Evolutionary conservation across 2,797 vertebrate genomes (phyloP), one percentile per base, ranked within the genome.

Genomic region (Rhyacichthys aspro): DNA sequence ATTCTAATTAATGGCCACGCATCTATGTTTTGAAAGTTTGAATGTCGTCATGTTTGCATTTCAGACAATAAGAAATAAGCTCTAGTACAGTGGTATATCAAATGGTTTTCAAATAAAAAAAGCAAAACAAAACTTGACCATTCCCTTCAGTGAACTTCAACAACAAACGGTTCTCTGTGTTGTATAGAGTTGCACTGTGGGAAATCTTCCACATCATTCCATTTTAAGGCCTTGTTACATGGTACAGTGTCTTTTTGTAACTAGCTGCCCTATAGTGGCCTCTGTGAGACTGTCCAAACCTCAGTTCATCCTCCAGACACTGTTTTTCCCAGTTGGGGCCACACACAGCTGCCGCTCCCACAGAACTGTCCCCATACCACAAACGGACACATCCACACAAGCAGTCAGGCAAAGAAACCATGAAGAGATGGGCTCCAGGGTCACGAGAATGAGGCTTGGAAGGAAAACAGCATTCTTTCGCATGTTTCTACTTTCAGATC

Each of bases 381-480:
- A 14, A 36, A 65, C 60, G n/a, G 58, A 56, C 49, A 63, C 37
- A 19, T 43, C 65, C 50, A 62, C 46, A 52, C 62, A 60, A 56
- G 45, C 38, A 55, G 54, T 68, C 44, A 58, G 11, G 34, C 60
- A 74, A 36, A 46, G 43, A 37, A 64, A 69, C 57, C 63, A 76
- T 71, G 63, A 65, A 72, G 69, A 79, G 56, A 62, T 11, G 67
- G 65, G 66, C 71, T 84, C 62, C 63, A 71, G 76, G 89, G 90
- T 91, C 89, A 90, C 63, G 68, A 87, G 81, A 90, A 85, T 70
- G 68, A 80, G 59, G 42, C 82, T 86, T 88, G 89, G 80, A 91
- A 79, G 89, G 90, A 91, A 91, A 90, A 90, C 75, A 41, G 83
- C 88, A 92, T 93, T 91, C 90, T 93, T 93, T 92, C 87, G 85